A percentile compares a stretch with the other conserved stretches of the same genome.
Evolutionary conservation across 2,888 invertebrate species (phyloP).

Genomic region (Oxystoma pomonae): DNA sequence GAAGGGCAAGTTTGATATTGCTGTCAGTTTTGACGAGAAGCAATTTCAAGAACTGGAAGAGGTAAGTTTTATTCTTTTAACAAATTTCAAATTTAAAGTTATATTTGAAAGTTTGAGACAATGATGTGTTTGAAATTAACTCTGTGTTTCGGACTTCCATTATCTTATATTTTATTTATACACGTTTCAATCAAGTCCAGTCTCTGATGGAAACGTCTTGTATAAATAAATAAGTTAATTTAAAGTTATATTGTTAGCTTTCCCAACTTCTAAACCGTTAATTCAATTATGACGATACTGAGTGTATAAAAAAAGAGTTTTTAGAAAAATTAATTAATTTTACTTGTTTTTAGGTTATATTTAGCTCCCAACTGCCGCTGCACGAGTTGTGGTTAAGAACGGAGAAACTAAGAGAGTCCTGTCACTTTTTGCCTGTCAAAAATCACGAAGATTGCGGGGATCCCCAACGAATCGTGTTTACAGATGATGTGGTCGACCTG

Average conservation of each 20-base stretch:
- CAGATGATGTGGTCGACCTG: conserved; percentile 61
- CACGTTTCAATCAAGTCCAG: too few species aligned
- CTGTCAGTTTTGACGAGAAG: conserved; percentile 45
- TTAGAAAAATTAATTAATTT: conserved; percentile 2
- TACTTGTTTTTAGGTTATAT: conserved; percentile 54
- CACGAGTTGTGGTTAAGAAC: conserved; percentile 71
- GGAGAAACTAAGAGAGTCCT: conserved; percentile 68
- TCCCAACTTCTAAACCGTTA: too few species aligned
- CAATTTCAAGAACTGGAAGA: conserved; percentile 59
- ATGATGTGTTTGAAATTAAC: conserved; percentile 1
- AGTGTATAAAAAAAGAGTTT: too few species aligned
- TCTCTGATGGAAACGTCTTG: too few species aligned
- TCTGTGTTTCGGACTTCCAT: not conserved
- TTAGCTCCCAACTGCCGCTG: conserved; percentile 64
- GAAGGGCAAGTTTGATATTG: conserved; percentile 27
- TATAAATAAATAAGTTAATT: too few species aligned
- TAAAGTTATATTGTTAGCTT: too few species aligned
- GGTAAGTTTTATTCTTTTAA: conserved; percentile 5
- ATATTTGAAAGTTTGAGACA: too few species aligned
- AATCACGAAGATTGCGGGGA: conserved; percentile 52
- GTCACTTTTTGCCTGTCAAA: conserved; percentile 61
- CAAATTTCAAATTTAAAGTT: conserved; percentile 1
- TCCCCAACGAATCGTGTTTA: conserved; percentile 62
- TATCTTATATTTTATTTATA: too few species aligned
- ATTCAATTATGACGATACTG: too few species aligned